Conservation (phyloP, 2,113 vertebrate species). For the Nipponia nippon region DNA sequence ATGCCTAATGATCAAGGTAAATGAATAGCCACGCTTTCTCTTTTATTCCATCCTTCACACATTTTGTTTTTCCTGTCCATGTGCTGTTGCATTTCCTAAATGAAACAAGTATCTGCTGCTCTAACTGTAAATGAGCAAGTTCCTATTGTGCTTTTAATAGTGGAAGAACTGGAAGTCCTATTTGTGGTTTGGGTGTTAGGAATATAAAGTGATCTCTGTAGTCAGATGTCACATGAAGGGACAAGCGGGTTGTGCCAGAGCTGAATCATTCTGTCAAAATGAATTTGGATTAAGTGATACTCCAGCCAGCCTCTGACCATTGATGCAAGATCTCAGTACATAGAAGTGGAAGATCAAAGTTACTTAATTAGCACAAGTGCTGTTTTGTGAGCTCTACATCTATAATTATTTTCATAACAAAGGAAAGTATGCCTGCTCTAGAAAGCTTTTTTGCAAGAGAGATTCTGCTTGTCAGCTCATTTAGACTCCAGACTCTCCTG, state of each 20-base stretch:
- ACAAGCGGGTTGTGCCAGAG: neutral
- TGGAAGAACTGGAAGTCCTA: neutral
- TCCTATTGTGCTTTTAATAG: conserved; percentile 3
- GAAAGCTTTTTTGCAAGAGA: neutral
- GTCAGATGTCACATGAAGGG: neutral
- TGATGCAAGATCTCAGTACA: neutral
- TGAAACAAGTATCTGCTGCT: neutral
- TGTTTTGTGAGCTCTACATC: neutral
- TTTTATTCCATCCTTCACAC: conserved; percentile 43
- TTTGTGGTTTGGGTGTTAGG: neutral
- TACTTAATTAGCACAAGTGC: neutral
- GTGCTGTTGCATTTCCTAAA: conserved; percentile 8
- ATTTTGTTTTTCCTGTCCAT: neutral
- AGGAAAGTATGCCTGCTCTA: neutral
- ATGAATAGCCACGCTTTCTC: conserved; percentile 71
- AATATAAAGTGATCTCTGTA: neutral
- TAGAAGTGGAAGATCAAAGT: neutral
- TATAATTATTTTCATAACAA: neutral
- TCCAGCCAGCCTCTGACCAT: neutral
- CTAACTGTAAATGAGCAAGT: neutral
- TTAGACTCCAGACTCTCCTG: neutral
- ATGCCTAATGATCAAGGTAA: conserved; percentile 99
- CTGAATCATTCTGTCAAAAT: neutral
- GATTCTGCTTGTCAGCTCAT: conserved; percentile 1
- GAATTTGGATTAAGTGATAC: neutral